Evolutionary conservation across 2,888 invertebrate genomes (phyloP).

Genomic region (Patella depressa): DNA sequence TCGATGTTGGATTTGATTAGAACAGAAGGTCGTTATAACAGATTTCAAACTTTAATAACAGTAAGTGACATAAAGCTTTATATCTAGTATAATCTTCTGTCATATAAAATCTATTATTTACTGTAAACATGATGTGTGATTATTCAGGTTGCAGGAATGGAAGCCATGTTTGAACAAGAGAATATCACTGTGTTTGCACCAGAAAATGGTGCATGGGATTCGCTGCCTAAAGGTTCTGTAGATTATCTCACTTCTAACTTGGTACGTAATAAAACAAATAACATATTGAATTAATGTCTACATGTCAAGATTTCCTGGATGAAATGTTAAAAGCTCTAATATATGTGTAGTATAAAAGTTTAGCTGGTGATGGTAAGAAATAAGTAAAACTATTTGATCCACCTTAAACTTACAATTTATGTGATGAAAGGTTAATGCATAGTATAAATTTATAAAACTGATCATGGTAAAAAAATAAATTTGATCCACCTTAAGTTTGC

Average conservation of each 20-base stretch:
- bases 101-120: background rate
- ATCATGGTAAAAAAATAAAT: too few species aligned
- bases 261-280: background rate
- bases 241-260: constrained; percentile 45
- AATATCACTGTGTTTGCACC: constrained; percentile 58
- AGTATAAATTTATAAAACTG: too few species aligned
- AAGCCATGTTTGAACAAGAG: constrained; percentile 31
- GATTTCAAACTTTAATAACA: constrained; percentile 39
- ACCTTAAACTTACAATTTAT: too few species aligned
- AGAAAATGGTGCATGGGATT: constrained; percentile 51
- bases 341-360: too few species aligned
- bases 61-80: constrained; percentile 33
- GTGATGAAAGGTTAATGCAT: too few species aligned
- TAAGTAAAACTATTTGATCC: too few species aligned
- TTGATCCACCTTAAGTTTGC: too few species aligned
- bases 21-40: constrained; percentile 42
- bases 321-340: too few species aligned
- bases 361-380: too few species aligned
- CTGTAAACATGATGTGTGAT: constrained; percentile 16
- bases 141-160: constrained; percentile 46
- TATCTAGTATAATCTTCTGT: background rate
- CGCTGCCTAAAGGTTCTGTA: constrained; percentile 45
- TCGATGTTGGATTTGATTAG: constrained; percentile 41
- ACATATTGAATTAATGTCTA: background rate
- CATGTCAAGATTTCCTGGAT: too few species aligned